These are phyloP conservation scores for Chaetogeoica ovagalla DNA, from an alignment of 2,888 invertebrate genomes.

Conservation along the genomic window DNA sequence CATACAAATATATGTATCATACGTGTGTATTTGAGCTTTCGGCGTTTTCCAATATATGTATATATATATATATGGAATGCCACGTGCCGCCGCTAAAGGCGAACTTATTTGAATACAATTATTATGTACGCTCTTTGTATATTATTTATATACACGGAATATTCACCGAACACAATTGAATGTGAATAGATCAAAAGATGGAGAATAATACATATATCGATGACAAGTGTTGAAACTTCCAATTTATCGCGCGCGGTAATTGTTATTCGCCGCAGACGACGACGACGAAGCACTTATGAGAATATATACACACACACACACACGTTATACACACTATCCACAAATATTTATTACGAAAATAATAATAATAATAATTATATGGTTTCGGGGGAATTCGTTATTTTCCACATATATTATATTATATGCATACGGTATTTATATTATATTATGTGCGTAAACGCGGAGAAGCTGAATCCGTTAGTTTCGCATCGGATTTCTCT, in stretches of 20 bases:
- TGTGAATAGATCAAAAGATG: slow-evolving; percentile 30
- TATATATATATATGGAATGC: slow-evolving; percentile 12
- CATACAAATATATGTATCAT: too few species aligned
- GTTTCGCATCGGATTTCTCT: too few species aligned
- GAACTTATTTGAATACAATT: slow-evolving; percentile 46
- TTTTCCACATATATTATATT: too few species aligned
- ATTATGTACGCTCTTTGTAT: slow-evolving; percentile 34
- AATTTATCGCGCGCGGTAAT: not conserved
- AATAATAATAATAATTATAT: not conserved
- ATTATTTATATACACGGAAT: too few species aligned
- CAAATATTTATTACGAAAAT: slow-evolving; percentile 7
- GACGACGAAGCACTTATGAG: too few species aligned
- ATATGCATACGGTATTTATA: too few species aligned
- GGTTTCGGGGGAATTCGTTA: too few species aligned
- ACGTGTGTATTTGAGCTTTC: not conserved
- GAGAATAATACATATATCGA: not conserved
- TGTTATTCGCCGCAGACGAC: not conserved
- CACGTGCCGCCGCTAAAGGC: slow-evolving; percentile 41
- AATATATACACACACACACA: too few species aligned
- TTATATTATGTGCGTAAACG: too few species aligned
- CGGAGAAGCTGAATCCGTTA: too few species aligned
- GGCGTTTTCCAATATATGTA: slow-evolving; percentile 37
- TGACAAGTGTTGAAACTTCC: slow-evolving; percentile 8
- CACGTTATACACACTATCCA: not conserved
- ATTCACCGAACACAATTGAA: slow-evolving; percentile 8